A percentile compares a stretch with the other conserved stretches of the same genome.
Conservation (phyloP, 2,797 vertebrate genomes). For the Mastacembelus armatus region DNA sequence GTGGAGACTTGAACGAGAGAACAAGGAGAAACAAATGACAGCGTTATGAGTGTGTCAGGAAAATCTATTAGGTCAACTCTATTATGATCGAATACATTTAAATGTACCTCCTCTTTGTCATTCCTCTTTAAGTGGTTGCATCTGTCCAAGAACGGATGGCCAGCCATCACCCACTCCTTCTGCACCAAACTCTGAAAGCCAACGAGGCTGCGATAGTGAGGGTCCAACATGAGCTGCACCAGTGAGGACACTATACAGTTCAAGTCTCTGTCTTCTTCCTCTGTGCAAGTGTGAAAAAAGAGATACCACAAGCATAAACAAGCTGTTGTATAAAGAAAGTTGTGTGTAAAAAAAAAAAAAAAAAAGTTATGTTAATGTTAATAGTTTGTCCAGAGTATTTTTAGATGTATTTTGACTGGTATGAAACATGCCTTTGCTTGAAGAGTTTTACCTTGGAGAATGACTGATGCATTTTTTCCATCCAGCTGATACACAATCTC, state of each 20-base stretch:
- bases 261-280: constrained; percentile 95
- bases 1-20: constrained; percentile 84
- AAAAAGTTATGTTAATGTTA: neutral
- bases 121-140: constrained; percentile 97
- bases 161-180: constrained; percentile 99
- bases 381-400: neutral
- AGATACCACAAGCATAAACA: neutral
- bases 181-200: constrained; percentile 98
- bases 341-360: neutral
- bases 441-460: constrained; percentile 90
- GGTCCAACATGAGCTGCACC: constrained; percentile 96
- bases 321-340: too few relatives aligned
- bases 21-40: neutral
- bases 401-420: neutral
- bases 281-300: constrained; percentile 77
- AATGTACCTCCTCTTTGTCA: constrained; percentile 92
- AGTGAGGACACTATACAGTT: constrained; percentile 92
- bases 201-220: constrained; percentile 90
- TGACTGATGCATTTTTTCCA: constrained; percentile 88
- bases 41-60: neutral
- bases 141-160: constrained; percentile 94
- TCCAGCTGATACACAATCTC: constrained; percentile 93
- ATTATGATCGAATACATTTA: neutral
- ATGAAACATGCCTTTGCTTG: neutral
- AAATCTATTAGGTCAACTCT: neutral